Base-by-base conservation (phyloP, 2,113 vertebrate species). In the Oreochromis aureus region DNA sequence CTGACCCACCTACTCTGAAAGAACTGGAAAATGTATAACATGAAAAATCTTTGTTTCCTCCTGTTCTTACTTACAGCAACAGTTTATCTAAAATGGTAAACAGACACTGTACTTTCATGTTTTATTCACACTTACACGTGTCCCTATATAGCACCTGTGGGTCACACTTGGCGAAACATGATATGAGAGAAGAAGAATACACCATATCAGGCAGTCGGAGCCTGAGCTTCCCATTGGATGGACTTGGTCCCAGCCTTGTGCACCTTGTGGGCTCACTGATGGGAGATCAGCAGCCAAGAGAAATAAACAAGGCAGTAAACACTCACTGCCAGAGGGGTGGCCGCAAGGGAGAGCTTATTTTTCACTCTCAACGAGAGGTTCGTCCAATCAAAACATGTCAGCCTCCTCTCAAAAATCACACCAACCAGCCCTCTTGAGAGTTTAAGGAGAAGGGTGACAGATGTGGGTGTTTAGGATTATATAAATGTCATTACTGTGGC, bases 251-350 rank as follows among this genome's bases (percentile, higher is more conserved):
- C 71, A 22, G 89, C 71, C 92, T 82, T 85, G 93, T 92, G 81
- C 69, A 91, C 85, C 92, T 92, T 71, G 84, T 66, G 86, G 92
- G 85, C 88, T 55, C 34, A 59, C 86, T 83, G 71, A 82, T 81
- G 48, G 84, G 76, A 89, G 46, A 82, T 79, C 59, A 51, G 85
- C 83, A 80, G 93, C 93, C 92, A 91, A 86, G 82, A 92, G 91
- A 94, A 93, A 94, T 92, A 91, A 95, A 92, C 89, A 90, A 84
- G 80, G 82, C 89, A 34, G 88, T 95, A 93, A 94, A 92, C 88
- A 88, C 39, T 76, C 82, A 91, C 53, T 87, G 85, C 84, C 41
- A 18, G 16, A 30, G 85, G 85, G 81, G 19, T 6, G 44, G 78
- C 81, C 86, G 41, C 85, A 13, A 44, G 82, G 87, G 88, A 87